Base-by-base conservation (phyloP, 2,797 vertebrate species). In the Agapornis canus region DNA sequence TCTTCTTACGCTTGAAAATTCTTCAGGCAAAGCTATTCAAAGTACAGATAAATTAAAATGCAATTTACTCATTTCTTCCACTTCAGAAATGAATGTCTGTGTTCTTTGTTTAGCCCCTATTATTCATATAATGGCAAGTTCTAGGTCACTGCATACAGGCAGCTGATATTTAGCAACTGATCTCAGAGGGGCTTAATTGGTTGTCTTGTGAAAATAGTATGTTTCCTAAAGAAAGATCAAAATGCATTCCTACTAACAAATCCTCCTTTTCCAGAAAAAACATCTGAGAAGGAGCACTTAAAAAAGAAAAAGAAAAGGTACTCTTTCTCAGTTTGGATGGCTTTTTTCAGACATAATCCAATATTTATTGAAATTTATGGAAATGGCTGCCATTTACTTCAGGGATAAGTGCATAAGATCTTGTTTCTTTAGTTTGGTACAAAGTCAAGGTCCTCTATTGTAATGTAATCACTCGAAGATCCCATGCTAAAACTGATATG, bases 51-150 rank as follows among this genome's bases (percentile, higher is more conserved):
- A 92, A 96, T 97, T 91, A 95, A 97, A 81, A 94, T 80, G 35
- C 37, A 91, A 96, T 96, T 96, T 93, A 39, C 52, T 91, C 66
- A 77, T 91, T 94, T 93, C 69, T 95, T 94, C 57, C 64, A 87
- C 69, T 86, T 95, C 93, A 85, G 47, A 69, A 94, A 86, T 83
- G 71, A 95, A 86, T 47, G 35, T 12, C 37, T 81, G 21, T 75
- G 20, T 96, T 96, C 82, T 94, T 93, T 94, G 66, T 94, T 90
- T 91, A 75, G 49, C 42, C 43, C 39, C 42, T 83, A 48, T 94
- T 94, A 94, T 79, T 96, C 73, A 66, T 71, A 86, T 68, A 91
- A 85, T 78, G 42, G 45, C 1, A 40, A 96, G 82, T 93, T 89
- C 71, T 92, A 85, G 76, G 71, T 94, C 79, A 95, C 35, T 84